phyloP scores from a whole-genome alignment of 2,113 vertebrate genomes.

The Oxyruncus cristatus region DNA sequence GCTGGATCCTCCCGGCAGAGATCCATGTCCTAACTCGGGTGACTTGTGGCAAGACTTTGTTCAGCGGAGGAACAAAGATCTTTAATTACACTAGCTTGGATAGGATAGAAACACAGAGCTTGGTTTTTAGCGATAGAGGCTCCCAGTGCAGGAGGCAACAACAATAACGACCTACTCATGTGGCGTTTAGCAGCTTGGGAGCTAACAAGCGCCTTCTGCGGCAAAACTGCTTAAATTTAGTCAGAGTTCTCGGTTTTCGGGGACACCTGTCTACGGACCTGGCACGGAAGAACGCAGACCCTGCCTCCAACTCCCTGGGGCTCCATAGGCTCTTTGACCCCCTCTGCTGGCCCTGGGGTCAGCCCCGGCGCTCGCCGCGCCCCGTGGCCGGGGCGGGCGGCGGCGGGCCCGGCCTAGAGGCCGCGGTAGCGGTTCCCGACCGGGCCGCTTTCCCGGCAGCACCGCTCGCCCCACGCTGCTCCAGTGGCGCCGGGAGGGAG shows the following conservation, averaged over 20 bases:
- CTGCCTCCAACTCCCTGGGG: too few relatives aligned
- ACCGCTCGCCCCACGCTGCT: neutral
- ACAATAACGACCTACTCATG: too few relatives aligned
- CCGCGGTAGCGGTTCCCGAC: neutral
- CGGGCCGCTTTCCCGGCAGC: neutral
- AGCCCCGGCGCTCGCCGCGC: accelerated
- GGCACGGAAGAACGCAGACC: accelerated
- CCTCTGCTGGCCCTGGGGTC: accelerated
- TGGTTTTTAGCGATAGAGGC: neutral
- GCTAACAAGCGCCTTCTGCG: neutral
- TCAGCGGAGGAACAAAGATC: neutral
- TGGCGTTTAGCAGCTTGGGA: neutral
- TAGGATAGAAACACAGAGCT: accelerated
- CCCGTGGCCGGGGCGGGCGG: too few relatives aligned
- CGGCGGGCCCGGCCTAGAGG: neutral
- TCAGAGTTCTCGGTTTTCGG: neutral
- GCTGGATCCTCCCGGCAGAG: neutral
- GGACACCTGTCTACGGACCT: accelerated
- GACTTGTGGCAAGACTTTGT: accelerated
- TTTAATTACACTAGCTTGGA: neutral
- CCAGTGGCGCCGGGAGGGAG: neutral
- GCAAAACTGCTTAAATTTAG: neutral
- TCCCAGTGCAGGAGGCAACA: neutral
- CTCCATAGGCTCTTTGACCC: accelerated
- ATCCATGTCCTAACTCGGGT: accelerated